phyloP scores from a whole-genome alignment of 2,888 invertebrate genomes.

The Mechanitis mazaeus region DNA sequence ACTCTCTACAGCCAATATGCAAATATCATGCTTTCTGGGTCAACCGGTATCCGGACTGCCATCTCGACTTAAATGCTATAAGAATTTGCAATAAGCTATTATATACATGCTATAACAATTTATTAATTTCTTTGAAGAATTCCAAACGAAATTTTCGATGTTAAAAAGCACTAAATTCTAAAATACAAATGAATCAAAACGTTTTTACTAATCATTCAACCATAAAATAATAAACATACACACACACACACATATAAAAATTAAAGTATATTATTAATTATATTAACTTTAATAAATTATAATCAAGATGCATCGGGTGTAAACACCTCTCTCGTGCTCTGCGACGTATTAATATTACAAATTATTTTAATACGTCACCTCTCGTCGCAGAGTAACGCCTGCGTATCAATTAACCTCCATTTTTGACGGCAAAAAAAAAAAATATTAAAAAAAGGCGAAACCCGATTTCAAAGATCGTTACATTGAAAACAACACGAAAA shows the following conservation, averaged over 20 bases:
- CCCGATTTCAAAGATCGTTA: background rate
- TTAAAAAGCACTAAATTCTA: no score
- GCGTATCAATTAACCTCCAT: conserved; percentile 4
- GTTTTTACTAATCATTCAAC: no score
- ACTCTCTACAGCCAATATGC: conserved; percentile 23
- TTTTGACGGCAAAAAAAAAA: background rate
- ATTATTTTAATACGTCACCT: background rate
- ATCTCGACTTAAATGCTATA: conserved; percentile 6
- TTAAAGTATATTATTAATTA: background rate
- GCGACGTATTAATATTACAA: background rate
- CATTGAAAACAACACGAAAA: background rate
- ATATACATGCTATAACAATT: background rate
- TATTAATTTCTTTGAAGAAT: background rate
- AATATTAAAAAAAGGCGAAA: background rate
- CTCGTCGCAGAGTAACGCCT: conserved; percentile 3
- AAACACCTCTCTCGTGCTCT: background rate
- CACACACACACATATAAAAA: background rate
- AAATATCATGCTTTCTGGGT: conserved; percentile 24
- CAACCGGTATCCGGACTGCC: conserved; percentile 17
- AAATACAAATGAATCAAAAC: no score
- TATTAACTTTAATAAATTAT: background rate
- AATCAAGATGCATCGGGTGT: background rate
- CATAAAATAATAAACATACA: no score
- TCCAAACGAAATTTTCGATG: no score
- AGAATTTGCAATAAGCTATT: conserved; percentile 14